Percentiles rank a stretch among this genome's conserved stretches.
These are phyloP conservation scores for Tricholaema leucomelas DNA, from an alignment of 2,113 vertebrate genomes.

Conservation along the genomic window DNA sequence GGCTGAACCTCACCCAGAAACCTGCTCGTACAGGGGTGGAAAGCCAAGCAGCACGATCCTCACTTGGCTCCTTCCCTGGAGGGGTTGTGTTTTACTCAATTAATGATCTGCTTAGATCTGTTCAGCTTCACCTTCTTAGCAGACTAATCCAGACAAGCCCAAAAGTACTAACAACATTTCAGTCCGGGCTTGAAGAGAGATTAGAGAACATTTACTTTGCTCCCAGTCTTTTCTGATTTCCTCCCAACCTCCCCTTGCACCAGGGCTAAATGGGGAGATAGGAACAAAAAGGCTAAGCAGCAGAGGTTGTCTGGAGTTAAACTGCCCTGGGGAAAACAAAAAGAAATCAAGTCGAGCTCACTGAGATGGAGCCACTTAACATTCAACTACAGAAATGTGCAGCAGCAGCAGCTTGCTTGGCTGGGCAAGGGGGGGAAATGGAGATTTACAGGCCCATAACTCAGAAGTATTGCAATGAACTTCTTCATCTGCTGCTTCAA, in stretches of 20 bases:
- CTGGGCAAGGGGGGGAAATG: neutral
- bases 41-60: neutral
- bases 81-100: conserved; percentile 53
- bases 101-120: conserved; percentile 59
- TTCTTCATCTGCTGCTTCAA: conserved; percentile 20
- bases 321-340: neutral
- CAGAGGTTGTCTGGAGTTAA: conserved; percentile 1
- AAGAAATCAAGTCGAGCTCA: neutral
- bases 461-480: conserved; percentile 17
- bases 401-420: neutral
- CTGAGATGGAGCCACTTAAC: conserved; percentile 29
- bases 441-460: conserved; percentile 12
- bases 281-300: neutral
- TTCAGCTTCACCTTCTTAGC: conserved; percentile 54
- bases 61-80: neutral
- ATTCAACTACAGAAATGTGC: conserved; percentile 8
- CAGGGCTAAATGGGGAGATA: conserved; percentile 11
- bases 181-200: conserved; percentile 44
- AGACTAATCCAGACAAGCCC: conserved; percentile 50
- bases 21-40: neutral
- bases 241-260: conserved; percentile 12
- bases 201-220: conserved; percentile 45
- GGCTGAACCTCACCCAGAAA: neutral
- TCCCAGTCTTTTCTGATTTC: conserved; percentile 4
- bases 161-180: conserved; percentile 31